These are phyloP conservation scores for Euleptes europaea DNA, from an alignment of 2,113 vertebrate genomes.

Conservation along the genomic window DNA sequence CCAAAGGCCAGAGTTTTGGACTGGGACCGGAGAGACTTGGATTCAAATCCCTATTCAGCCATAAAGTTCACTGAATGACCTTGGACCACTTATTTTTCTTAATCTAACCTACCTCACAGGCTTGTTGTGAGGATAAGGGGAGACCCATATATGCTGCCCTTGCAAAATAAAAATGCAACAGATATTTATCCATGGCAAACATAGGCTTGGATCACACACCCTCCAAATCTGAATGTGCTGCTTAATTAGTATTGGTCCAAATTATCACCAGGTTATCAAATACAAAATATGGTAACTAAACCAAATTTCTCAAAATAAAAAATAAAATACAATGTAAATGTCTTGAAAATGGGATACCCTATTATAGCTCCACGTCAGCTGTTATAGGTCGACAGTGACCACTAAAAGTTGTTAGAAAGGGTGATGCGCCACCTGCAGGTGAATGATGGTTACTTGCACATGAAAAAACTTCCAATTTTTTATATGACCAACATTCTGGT, in stretches of 20 bases:
- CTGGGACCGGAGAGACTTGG: too few species aligned
- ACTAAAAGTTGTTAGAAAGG: not conserved
- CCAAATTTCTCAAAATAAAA: not conserved
- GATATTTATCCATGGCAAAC: not conserved
- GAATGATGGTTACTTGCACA: not conserved
- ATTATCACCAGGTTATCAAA: not conserved
- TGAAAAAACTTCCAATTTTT: not conserved
- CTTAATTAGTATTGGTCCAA: not conserved
- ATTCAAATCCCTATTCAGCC: too few species aligned
- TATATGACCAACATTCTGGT: too few species aligned
- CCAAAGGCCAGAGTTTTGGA: not conserved
- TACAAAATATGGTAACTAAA: not conserved
- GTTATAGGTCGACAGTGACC: not conserved
- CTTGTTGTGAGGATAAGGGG: too few species aligned
- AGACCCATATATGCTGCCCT: too few species aligned
- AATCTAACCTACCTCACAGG: too few species aligned
- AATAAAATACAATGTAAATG: not conserved
- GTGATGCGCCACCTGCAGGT: constrained; percentile 1
- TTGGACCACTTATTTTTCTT: too few species aligned
- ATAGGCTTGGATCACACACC: not conserved
- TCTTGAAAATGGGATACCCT: too few species aligned
- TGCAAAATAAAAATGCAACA: not conserved
- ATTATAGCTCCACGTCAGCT: not conserved
- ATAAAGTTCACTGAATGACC: too few species aligned
- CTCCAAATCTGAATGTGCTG: not conserved